These are phyloP conservation scores for Hydropsyche tenuis DNA, from an alignment of 1,140 invertebrate genomes.

Conservation along the genomic window DNA sequence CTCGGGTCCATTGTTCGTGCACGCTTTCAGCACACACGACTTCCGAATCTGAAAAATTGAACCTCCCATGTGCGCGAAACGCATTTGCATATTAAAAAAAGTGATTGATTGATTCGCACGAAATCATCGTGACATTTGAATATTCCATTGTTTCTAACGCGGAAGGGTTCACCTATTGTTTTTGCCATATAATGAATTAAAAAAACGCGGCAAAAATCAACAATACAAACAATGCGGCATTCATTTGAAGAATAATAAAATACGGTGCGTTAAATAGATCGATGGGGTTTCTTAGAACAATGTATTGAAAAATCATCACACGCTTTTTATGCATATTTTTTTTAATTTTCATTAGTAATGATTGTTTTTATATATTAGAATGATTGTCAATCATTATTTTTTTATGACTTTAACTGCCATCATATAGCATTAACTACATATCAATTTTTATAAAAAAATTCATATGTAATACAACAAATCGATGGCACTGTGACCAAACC, in stretches of 20 bases:
- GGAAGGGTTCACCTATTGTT: not conserved
- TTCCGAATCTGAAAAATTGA: slow-evolving; percentile 13
- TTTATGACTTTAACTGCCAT: too few relatives aligned
- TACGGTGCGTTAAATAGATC: slow-evolving; percentile 18
- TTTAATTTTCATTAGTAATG: too few relatives aligned
- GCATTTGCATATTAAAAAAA: too few relatives aligned
- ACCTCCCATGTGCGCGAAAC: not conserved
- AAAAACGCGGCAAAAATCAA: too few relatives aligned
- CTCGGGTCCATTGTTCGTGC: slow-evolving; percentile 5
- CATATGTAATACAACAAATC: not conserved
- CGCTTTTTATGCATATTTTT: not conserved
- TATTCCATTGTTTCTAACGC: not conserved
- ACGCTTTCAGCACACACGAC: slow-evolving; percentile 13
- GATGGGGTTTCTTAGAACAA: slow-evolving; percentile 5
- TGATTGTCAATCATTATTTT: too few relatives aligned
- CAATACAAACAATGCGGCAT: too few relatives aligned
- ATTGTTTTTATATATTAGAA: too few relatives aligned
- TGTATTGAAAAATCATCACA: not conserved
- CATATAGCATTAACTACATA: too few relatives aligned
- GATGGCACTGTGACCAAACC: slow-evolving; percentile 9
- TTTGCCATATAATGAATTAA: not conserved
- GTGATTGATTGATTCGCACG: not conserved
- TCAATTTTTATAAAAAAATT: too few relatives aligned
- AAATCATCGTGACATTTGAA: slow-evolving; percentile 26
- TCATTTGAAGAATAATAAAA: not conserved